Conservation (phyloP, 2,113 vertebrate genomes). For the Anoura caudifer region DNA sequence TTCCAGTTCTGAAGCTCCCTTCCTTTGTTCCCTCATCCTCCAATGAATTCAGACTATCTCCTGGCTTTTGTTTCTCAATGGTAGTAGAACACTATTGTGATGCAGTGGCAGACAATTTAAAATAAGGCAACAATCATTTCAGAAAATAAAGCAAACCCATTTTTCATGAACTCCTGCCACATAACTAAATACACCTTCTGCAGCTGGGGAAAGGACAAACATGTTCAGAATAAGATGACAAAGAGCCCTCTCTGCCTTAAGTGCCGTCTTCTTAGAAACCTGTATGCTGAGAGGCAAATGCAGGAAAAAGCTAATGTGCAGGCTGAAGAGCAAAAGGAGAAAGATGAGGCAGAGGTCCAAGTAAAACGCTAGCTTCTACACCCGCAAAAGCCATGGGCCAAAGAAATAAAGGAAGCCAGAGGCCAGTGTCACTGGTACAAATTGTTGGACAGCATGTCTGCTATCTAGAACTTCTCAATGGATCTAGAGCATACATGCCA, state of each 20-base stretch:
- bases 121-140: conserved; percentile 76
- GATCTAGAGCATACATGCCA: too few species aligned
- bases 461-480: too few species aligned
- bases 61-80: conserved; percentile 78
- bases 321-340: too few species aligned
- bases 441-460: too few species aligned
- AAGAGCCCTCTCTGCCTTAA: not conserved
- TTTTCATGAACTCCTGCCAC: conserved; percentile 75
- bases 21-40: conserved; percentile 70
- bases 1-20: conserved; percentile 35
- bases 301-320: too few species aligned
- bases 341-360: too few species aligned
- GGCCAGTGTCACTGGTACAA: too few species aligned
- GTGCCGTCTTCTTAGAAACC: too few species aligned
- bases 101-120: conserved; percentile 78
- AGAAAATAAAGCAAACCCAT: conserved; percentile 73
- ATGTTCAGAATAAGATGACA: conserved; percentile 29
- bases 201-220: conserved; percentile 18
- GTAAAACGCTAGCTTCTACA: too few species aligned
- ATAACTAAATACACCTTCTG: conserved; percentile 66
- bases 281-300: too few species aligned
- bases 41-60: conserved; percentile 76
- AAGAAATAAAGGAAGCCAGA: too few species aligned
- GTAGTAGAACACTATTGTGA: conserved; percentile 77
- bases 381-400: too few species aligned